phyloP scores from a whole-genome alignment of 2,797 vertebrate species.

The Cichlasoma orientale region DNA sequence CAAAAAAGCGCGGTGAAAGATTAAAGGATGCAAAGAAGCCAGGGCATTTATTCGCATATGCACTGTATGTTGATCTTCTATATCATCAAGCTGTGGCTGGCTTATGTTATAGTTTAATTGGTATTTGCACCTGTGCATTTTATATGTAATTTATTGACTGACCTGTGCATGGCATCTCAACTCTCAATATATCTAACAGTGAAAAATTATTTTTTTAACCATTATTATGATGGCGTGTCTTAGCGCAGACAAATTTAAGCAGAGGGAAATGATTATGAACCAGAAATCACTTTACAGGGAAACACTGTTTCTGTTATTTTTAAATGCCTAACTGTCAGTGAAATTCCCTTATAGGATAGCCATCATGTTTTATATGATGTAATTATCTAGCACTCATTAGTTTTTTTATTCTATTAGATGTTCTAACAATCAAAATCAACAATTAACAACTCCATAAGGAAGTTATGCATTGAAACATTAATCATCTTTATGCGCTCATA shows the following conservation, averaged over 20 bases:
- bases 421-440: background rate
- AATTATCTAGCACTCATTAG: background rate
- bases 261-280: slow-evolving; percentile 14
- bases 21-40: background rate
- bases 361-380: background rate
- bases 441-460: too few species aligned
- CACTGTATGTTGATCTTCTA: background rate
- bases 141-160: slow-evolving; percentile 17
- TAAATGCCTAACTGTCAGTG: background rate
- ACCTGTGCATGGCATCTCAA: slow-evolving; percentile 6
- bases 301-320: background rate
- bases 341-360: background rate
- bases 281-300: background rate
- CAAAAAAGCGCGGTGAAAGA: background rate
- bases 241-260: background rate
- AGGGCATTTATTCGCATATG: background rate
- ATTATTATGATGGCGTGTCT: slow-evolving; percentile 1
- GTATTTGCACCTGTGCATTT: background rate
- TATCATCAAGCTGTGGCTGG: background rate
- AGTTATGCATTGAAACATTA: too few species aligned
- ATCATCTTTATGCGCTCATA: too few species aligned
- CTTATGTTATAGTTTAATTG: background rate
- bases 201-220: background rate
- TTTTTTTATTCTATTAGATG: background rate
- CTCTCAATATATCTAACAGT: slow-evolving; percentile 10